Evolutionary conservation across 2,797 vertebrate genomes (phyloP).

Genomic region (Picus viridis): DNA sequence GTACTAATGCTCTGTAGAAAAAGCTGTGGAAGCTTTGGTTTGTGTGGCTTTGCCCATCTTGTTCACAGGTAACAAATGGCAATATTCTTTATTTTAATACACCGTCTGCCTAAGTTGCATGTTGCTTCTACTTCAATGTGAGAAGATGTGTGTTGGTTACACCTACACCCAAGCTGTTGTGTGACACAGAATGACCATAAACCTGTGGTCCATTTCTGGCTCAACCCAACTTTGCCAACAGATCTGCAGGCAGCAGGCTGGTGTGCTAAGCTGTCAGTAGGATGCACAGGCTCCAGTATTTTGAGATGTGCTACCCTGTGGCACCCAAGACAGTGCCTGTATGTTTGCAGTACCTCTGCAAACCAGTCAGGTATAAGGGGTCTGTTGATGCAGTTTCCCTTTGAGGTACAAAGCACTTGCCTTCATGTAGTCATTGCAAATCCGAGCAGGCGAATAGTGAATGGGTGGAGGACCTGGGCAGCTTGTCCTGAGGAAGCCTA

Average conservation of each 20-base stretch:
- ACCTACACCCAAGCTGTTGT: accelerated
- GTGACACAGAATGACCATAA: accelerated
- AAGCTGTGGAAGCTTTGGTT: neutral
- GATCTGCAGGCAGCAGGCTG: neutral
- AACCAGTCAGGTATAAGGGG: accelerated
- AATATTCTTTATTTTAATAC: neutral
- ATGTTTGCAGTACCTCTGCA: accelerated
- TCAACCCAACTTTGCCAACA: accelerated
- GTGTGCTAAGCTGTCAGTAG: accelerated
- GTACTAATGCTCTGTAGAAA: neutral
- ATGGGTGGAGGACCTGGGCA: neutral
- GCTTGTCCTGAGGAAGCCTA: neutral
- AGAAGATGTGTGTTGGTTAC: no score
- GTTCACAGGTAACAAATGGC: neutral
- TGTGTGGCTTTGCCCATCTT: neutral
- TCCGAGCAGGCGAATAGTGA: neutral
- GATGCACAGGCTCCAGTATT: accelerated
- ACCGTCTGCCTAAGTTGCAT: neutral
- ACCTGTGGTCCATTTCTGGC: accelerated
- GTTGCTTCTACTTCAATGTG: neutral
- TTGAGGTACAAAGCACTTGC: accelerated
- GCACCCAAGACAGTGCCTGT: accelerated
- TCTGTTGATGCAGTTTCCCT: neutral
- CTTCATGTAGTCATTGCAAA: neutral
- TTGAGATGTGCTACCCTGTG: accelerated